These are phyloP conservation scores for Fistularia tabacaria DNA, from an alignment of 2,797 vertebrate species.

Conservation along the genomic window DNA sequence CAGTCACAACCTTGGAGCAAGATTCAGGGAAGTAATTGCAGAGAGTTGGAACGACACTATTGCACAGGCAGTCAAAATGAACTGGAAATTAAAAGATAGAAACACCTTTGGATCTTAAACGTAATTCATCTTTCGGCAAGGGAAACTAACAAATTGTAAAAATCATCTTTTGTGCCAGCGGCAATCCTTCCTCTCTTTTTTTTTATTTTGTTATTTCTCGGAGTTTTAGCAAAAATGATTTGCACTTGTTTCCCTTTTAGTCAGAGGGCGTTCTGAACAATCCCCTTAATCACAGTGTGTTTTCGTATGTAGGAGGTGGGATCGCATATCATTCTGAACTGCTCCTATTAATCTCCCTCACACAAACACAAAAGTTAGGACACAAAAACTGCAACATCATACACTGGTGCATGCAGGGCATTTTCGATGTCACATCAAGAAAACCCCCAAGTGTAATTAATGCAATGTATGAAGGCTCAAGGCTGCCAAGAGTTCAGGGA, in stretches of 20 bases:
- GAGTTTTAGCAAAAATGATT: constrained; percentile 34
- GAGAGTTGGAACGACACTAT: constrained; percentile 13
- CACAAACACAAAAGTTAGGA: constrained; percentile 1
- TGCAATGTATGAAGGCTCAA: background rate
- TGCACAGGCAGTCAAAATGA: constrained; percentile 41
- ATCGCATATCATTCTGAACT: constrained; percentile 27
- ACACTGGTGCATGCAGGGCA: background rate
- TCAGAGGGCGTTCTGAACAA: constrained; percentile 33
- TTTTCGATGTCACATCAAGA: background rate
- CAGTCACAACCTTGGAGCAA: constrained; percentile 23
- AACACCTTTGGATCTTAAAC: constrained; percentile 17
- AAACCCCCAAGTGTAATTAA: background rate
- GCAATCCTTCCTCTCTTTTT: constrained; percentile 14
- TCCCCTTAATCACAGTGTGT: constrained; percentile 31
- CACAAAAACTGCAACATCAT: constrained; percentile 7
- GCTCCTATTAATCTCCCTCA: constrained; percentile 24
- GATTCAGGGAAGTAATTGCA: constrained; percentile 18
- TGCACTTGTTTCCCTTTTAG: constrained; percentile 53
- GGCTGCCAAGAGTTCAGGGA: no score
- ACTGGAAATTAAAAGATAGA: constrained; percentile 28
- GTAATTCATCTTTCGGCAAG: constrained; percentile 34
- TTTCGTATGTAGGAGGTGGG: constrained; percentile 1
- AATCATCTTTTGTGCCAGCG: constrained; percentile 38
- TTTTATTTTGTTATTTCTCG: constrained; percentile 23
- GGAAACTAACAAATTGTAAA: constrained; percentile 40